Conservation (phyloP, 2,113 vertebrate species). For the Oreochromis tanganicae region DNA sequence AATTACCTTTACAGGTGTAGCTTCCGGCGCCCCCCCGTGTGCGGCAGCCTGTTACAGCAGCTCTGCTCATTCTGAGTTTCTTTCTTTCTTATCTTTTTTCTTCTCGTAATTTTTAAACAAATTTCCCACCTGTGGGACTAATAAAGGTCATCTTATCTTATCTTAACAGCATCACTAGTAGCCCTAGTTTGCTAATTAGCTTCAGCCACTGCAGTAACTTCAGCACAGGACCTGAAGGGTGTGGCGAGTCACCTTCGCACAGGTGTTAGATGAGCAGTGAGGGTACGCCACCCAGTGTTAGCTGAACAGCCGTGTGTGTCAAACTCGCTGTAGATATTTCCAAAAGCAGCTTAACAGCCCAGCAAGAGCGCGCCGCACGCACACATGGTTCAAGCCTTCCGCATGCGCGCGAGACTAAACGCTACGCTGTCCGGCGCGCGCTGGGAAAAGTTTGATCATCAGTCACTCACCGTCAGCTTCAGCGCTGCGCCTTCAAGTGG, state of each 20-base stretch:
- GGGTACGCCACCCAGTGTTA: constrained; percentile 28
- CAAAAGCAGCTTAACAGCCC: background rate
- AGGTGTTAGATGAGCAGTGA: background rate
- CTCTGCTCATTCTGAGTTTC: no score
- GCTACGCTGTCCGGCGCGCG: background rate
- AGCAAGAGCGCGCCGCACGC: background rate
- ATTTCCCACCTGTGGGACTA: no score
- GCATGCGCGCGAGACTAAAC: background rate
- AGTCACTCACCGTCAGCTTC: background rate
- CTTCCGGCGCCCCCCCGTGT: no score
- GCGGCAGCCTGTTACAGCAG: no score
- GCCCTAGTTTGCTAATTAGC: background rate
- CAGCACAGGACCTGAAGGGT: background rate
- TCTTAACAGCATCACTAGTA: background rate
- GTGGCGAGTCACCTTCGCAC: background rate
- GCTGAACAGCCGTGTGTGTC: background rate
- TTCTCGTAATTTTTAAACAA: no score
- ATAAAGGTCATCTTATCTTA: no score
- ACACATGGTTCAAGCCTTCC: background rate
- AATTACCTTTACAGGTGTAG: background rate
- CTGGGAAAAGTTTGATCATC: background rate
- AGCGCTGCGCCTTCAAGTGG: background rate
- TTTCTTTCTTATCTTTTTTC: no score
- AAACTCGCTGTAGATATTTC: background rate
- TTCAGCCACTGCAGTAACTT: rapidly evolving